Conservation (phyloP, 2,113 vertebrate species). For the Oenanthe oenanthe region DNA sequence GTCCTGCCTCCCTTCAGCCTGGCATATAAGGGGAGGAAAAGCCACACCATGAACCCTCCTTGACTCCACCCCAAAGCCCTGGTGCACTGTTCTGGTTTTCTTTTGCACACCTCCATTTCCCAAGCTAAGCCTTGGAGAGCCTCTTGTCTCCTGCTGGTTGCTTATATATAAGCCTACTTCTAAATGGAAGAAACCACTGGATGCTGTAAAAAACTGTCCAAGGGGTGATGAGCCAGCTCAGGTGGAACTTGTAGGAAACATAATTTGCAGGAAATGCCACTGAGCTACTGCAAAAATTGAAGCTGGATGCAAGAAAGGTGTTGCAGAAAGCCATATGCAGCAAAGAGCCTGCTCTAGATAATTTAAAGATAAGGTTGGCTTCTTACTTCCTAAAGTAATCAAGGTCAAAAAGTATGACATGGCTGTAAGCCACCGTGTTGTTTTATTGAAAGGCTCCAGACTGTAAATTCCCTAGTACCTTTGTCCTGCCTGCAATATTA, state of each 20-base stretch:
- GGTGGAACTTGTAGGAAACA: neutral
- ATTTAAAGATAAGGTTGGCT: no score
- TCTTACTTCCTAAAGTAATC: neutral
- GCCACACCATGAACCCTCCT: neutral
- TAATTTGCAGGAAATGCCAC: neutral
- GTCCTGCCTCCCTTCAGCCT: neutral
- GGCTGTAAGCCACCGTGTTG: neutral
- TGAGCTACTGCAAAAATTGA: neutral
- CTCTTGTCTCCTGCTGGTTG: neutral
- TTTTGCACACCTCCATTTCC: neutral
- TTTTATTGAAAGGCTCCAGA: neutral
- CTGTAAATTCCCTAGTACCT: neutral
- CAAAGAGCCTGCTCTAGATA: neutral
- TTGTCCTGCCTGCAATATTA: neutral
- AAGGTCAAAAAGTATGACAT: neutral
- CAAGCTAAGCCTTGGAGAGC: neutral
- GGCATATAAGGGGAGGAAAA: neutral
- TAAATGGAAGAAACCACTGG: neutral
- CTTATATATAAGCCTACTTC: neutral
- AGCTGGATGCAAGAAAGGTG: neutral
- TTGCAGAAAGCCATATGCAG: neutral
- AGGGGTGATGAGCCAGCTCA: neutral
- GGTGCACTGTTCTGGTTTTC: neutral
- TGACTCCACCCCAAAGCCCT: neutral
- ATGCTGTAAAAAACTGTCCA: neutral